Evolutionary conservation across 2,113 vertebrate genomes (phyloP), one percentile per base, ranked within the genome.

Genomic region (Maccullochella peelii): DNA sequence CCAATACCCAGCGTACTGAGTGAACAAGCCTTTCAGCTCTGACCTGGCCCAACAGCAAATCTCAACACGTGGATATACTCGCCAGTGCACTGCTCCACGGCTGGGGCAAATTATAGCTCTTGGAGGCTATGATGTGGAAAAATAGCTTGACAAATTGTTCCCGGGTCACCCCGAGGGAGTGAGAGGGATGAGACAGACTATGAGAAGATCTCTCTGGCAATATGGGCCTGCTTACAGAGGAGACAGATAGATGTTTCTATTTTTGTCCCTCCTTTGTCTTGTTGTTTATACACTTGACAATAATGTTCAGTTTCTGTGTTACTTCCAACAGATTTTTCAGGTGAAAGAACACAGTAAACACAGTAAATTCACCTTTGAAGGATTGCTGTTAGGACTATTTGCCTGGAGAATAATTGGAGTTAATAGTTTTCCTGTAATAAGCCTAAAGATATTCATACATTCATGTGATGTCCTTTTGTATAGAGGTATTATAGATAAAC

Each of bases 131-230:
- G 89, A 88, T 72, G 20, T 88, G 86, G 75, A 91, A 90, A 91
- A 93, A 91, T 76, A 79, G 79, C 86, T 80, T 94, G 89, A 93
- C 84, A 92, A 90, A 93, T 90, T 90, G 85, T 93, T 88, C 84
- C 85, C 1, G 68, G 92, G 85, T 90, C 86, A 90, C 70, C 88
- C 82, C 79, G 42, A 77, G 81, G 84, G 88, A 90, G 86, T 6
- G 47, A 59, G 70, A 78, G 23, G 73, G 83, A 92, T 83, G 72
- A 90, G 72, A 91, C 66, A 62, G 55, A 77, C 81, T 78, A 59
- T 14, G 73, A 77, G 72, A 52, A 69, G 50, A 85, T 85, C 57
- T 90, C 54, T 90, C 54, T 57, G 77, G 57, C 62, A 79, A 80
- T 73, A 78, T 49, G 77, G 36, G 62, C 23, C 70, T 58, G 79